A percentile compares a stretch with the other conserved stretches of the same genome.
These are phyloP conservation scores for Drosophila asahinai DNA, from an alignment of 1,140 invertebrate genomes.

Conservation along the genomic window DNA sequence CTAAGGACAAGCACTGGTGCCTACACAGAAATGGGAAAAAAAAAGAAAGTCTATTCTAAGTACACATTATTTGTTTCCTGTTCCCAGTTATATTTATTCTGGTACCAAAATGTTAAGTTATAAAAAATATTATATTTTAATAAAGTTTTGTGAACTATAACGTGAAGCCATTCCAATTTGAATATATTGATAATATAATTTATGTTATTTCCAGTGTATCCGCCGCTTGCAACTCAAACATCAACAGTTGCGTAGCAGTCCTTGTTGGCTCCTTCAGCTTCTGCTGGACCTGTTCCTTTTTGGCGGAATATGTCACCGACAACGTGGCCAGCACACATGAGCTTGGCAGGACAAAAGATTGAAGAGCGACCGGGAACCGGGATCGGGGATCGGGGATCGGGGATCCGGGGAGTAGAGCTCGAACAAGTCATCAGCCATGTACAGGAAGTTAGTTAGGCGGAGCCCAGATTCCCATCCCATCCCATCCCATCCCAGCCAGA, in stretches of 20 bases:
- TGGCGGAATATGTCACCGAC: conserved; percentile 72
- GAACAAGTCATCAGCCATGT: conserved; percentile 81
- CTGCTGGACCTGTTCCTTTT: conserved; percentile 54
- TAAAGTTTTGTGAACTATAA: too few species aligned
- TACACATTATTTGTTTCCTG: too few species aligned
- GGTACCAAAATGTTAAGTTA: too few species aligned
- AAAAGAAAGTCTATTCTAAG: too few species aligned
- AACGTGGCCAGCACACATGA: conserved; percentile 53
- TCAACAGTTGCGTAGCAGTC: conserved; percentile 38
- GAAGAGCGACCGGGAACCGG: conserved; percentile 42
- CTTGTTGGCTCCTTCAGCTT: conserved; percentile 28
- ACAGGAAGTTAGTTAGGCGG: conserved; percentile 81
- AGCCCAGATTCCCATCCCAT: conserved; percentile 40
- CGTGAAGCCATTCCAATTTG: too few species aligned
- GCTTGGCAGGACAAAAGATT: conserved; percentile 73
- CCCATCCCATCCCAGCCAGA: conserved; percentile 4
- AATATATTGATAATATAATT: too few species aligned
- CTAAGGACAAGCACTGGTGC: too few species aligned
- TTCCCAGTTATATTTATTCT: too few species aligned
- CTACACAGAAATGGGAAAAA: too few species aligned
- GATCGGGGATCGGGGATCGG: background rate
- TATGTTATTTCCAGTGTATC: conserved; percentile 13
- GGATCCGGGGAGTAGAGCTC: conserved; percentile 17
- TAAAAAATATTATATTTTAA: too few species aligned
- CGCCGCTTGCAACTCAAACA: conserved; percentile 32